Percentiles rank a stretch among this genome's conserved stretches.
Conservation (phyloP, 2,797 vertebrate species). For the Iguana delicatissima region DNA sequence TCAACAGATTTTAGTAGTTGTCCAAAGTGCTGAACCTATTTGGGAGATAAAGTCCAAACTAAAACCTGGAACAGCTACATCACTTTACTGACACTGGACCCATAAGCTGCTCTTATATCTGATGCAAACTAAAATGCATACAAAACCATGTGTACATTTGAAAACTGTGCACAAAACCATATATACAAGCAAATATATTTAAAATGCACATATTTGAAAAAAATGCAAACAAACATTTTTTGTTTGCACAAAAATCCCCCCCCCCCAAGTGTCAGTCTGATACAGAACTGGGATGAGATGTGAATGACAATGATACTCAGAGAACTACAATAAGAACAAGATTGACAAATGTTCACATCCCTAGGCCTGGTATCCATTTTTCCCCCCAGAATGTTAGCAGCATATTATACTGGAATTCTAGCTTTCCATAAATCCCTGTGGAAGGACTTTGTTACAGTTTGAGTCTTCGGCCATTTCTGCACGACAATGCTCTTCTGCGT, state of each 20-base stretch:
- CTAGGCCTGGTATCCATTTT: background rate
- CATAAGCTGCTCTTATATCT: too few relatives aligned
- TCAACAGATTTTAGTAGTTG: too few relatives aligned
- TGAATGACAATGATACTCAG: background rate
- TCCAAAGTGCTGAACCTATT: too few relatives aligned
- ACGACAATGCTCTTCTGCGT: too few relatives aligned
- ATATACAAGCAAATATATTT: background rate
- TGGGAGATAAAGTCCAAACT: too few relatives aligned
- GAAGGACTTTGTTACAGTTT: background rate
- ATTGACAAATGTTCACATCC: background rate
- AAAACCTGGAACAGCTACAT: too few relatives aligned
- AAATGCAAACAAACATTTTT: background rate
- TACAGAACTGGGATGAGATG: background rate
- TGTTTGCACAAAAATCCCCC: too few relatives aligned
- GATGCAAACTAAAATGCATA: background rate
- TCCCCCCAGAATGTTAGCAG: background rate
- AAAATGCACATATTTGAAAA: background rate
- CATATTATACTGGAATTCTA: background rate
- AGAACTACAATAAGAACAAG: background rate
- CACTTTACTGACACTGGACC: too few relatives aligned
- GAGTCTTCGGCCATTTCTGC: background rate
- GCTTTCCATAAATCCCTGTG: background rate
- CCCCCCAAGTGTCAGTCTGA: background rate
- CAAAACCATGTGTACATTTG: background rate
- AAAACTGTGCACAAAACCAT: background rate